phyloP scores from a whole-genome alignment of 2,113 vertebrate genomes.

The Phaethornis superciliosus region DNA sequence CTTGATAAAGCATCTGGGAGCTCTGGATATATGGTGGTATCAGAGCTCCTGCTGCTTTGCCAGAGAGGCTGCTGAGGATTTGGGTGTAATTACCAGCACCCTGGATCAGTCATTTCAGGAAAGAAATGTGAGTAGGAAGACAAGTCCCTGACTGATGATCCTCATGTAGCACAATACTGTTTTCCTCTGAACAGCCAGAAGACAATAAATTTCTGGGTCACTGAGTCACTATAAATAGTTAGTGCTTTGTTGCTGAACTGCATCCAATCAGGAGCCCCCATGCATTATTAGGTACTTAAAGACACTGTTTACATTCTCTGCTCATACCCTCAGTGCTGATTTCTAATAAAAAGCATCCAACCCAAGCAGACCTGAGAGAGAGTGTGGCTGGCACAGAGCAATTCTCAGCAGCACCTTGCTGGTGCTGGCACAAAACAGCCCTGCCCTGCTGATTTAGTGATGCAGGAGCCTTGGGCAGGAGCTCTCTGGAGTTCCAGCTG shows the following conservation, averaged over 20 bases:
- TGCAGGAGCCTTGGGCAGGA: not conserved
- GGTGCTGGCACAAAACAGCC: not conserved
- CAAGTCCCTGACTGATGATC: conserved; percentile 30
- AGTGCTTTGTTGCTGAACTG: conserved; percentile 4
- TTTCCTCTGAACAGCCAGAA: not conserved
- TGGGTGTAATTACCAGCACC: not conserved
- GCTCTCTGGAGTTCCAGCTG: conserved; percentile 28
- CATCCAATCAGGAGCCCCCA: not conserved
- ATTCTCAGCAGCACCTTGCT: not conserved
- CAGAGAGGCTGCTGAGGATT: not conserved
- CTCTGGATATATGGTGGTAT: not conserved
- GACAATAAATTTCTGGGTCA: conserved; percentile 59
- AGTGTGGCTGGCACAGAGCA: not conserved
- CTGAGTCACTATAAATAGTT: conserved; percentile 46
- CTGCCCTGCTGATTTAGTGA: not conserved
- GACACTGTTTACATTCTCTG: conserved; percentile 46
- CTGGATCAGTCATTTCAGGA: not conserved
- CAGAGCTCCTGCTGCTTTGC: not conserved
- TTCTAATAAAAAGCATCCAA: conserved; percentile 50
- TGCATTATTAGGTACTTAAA: conserved; percentile 24
- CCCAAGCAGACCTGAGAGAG: conserved; percentile 7
- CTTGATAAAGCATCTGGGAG: not conserved
- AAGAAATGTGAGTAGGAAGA: not conserved
- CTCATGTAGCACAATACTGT: not conserved
- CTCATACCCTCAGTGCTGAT: conserved; percentile 38